Conservation (phyloP, 2,797 vertebrate genomes). For the Xiphorhynchus erythropygius region DNA sequence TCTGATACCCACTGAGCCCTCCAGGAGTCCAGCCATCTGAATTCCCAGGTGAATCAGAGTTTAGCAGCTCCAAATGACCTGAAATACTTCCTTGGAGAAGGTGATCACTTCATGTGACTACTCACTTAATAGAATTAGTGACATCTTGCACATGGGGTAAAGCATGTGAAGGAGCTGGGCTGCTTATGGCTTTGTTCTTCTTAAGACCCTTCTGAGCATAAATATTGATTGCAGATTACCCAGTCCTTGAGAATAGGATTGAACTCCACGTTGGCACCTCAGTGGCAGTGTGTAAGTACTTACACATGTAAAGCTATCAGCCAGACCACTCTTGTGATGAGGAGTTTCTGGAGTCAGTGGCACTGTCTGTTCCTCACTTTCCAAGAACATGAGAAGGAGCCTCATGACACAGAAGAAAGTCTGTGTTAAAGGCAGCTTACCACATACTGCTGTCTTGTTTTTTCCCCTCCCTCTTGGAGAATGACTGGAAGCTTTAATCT, state of each 20-base stretch:
- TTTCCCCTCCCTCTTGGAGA: background rate
- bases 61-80: background rate
- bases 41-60: background rate
- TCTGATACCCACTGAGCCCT: background rate
- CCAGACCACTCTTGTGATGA: accelerated
- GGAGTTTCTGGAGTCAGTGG: background rate
- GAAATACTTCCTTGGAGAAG: background rate
- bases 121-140: background rate
- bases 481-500: background rate
- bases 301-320: background rate
- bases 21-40: background rate
- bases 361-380: background rate
- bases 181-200: background rate
- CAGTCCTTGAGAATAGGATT: background rate
- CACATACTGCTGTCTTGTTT: background rate
- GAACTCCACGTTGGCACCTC: background rate
- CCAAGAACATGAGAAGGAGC: accelerated
- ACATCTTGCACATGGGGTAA: background rate
- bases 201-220: background rate
- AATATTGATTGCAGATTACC: background rate
- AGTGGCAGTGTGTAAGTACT: accelerated
- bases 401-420: background rate
- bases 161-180: background rate
- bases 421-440: background rate
- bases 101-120: background rate